Evolutionary conservation across 2,797 vertebrate genomes (phyloP), one percentile per base, ranked within the genome.

Genomic region (Acipenser transmontanus): DNA sequence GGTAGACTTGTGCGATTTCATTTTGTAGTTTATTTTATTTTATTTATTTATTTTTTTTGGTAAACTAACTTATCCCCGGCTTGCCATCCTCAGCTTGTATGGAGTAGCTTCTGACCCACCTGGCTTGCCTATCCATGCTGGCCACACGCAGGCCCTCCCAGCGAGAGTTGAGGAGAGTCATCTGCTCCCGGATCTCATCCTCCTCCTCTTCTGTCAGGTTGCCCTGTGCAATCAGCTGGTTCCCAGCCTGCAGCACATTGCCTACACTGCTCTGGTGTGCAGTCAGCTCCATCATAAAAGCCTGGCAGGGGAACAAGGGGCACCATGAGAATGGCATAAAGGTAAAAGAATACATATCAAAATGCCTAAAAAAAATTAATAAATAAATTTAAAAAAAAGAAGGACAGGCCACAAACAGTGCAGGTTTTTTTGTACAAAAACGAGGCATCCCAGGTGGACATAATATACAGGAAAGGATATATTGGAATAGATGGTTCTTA

Each of bases 281-380:
- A 0, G 97, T 99, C 72, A 99, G 83, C 80, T 98, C 94, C 97
- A 99, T 97, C 97, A 99, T 99, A 67, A 98, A 98, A 69, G 72
- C 77, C 96, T 97, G 73, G 7, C 73, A 74, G 70, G 1, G 7
- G 17, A 34, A 34, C 34, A 34, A 34, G 34, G 34, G 34, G 2
- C 34, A 34, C 34, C 34, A 34, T 34, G 34, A 34, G 34, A 3
- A 34, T 34, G 34, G 34, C 34, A 34, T 34, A 0, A 34, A 34
- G 34, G 34, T 4, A 3, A 34, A 34, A 34, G 34, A 34, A 34
- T 4, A 34, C 34, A 34, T 34, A 34, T 34, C 34, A 34, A 34
- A 34, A 34, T 34, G 34, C 34, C 34, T 34, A 34, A 3, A 34
- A 34, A 34, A 17, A 17, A 17, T 17, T 17, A 17, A 17, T 17